phyloP scores from a whole-genome alignment of 2,888 invertebrate genomes.

The Sinodicranocentrus sp. region DNA sequence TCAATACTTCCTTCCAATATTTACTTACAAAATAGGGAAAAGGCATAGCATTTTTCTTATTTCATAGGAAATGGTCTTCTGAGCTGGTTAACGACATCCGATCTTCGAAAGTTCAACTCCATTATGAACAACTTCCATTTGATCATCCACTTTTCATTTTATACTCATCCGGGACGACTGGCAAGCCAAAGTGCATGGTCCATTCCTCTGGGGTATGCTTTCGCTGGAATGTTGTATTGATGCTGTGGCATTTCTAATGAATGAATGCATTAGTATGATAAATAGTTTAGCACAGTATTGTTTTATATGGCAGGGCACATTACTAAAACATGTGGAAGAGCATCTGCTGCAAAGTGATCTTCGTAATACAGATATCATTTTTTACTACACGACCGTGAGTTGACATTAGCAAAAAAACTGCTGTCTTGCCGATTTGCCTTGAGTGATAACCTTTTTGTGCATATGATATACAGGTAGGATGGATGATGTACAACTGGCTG shows the following conservation, averaged over 20 bases:
- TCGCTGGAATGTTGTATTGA: too few relatives aligned
- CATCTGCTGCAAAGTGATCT: conserved; percentile 81
- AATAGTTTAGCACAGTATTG: too few relatives aligned
- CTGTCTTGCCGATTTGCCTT: not conserved
- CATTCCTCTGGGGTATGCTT: conserved; percentile 82
- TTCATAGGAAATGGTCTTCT: conserved; percentile 67
- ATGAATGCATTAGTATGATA: too few relatives aligned
- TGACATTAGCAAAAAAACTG: not conserved
- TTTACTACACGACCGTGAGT: conserved; percentile 81
- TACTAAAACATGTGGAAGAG: conserved; percentile 81
- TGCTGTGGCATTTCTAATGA: too few relatives aligned
- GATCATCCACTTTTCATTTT: conserved; percentile 81
- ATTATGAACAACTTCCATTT: conserved; percentile 81
- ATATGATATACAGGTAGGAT: conserved; percentile 80
- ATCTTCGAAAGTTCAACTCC: conserved; percentile 46
- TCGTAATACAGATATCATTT: conserved; percentile 79
- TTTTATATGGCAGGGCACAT: conserved; percentile 81
- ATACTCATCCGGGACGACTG: conserved; percentile 83
- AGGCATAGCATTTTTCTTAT: too few relatives aligned
- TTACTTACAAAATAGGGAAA: not conserved
- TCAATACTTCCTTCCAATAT: not conserved
- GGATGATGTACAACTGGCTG: conserved; percentile 84
- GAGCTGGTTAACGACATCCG: conserved; percentile 69
- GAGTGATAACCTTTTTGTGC: not conserved
- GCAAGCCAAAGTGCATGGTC: conserved; percentile 82